A percentile compares a stretch with the other conserved stretches of the same genome.
These are phyloP conservation scores for Pogoniulus pusillus DNA, from an alignment of 2,797 vertebrate species.

Conservation along the genomic window DNA sequence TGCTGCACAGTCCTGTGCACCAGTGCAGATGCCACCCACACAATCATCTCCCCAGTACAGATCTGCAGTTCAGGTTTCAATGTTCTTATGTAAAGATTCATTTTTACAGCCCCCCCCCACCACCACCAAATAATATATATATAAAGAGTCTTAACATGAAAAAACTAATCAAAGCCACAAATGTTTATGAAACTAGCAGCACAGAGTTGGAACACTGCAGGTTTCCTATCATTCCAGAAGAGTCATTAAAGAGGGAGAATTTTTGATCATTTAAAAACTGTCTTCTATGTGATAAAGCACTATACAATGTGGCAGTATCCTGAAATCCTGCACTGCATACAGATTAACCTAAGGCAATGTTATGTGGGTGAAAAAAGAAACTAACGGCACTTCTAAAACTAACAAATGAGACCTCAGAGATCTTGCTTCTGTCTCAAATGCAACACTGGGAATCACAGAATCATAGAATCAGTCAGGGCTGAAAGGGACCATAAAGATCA, in stretches of 20 bases:
- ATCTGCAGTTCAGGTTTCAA: neutral
- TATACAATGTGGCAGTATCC: neutral
- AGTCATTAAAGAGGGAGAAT: neutral
- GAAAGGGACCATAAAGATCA: too few species aligned
- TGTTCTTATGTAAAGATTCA: neutral
- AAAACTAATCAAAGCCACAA: neutral
- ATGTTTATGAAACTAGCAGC: neutral
- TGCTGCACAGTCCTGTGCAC: rapidly evolving
- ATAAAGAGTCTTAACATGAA: neutral
- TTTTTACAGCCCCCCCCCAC: too few species aligned
- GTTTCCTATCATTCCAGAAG: neutral
- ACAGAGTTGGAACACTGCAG: neutral
- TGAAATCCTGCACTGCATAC: neutral
- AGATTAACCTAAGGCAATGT: neutral
- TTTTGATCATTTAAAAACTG: neutral
- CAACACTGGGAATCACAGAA: neutral
- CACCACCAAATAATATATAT: too few species aligned
- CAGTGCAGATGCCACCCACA: rapidly evolving
- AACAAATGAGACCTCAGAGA: neutral
- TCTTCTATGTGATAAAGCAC: neutral
- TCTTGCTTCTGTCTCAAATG: neutral
- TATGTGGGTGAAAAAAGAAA: neutral
- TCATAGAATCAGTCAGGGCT: too few species aligned
- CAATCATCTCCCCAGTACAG: rapidly evolving
- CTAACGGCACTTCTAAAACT: neutral